Conservation (phyloP, 2,888 invertebrate species). For the Meiosimyza platycephala region DNA sequence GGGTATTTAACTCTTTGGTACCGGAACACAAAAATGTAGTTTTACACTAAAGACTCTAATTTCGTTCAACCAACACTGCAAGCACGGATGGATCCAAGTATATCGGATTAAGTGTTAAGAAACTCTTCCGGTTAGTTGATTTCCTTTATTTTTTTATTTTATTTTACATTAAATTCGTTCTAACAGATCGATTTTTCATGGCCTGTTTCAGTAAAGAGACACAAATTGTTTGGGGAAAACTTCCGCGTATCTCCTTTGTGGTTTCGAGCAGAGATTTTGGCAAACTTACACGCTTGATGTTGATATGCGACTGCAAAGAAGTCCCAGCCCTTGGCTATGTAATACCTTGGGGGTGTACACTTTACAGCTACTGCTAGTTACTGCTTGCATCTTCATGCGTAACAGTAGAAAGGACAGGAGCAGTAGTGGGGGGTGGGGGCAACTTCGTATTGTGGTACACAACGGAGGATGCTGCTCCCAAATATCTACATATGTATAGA, state of each 20-base stretch:
- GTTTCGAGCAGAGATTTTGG: conserved; percentile 61
- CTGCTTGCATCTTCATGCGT: conserved; percentile 50
- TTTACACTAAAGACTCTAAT: conserved; percentile 6
- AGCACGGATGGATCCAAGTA: not conserved
- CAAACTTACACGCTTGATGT: conserved; percentile 66
- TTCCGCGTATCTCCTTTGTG: conserved; percentile 63
- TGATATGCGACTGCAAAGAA: conserved; percentile 66
- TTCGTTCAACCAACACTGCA: not conserved
- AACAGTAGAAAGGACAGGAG: conserved; percentile 30
- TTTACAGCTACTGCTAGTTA: conserved; percentile 65
- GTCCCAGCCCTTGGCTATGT: conserved; percentile 68
- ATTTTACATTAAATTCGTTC: conserved; percentile 43
- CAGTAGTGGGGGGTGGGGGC: too few relatives aligned
- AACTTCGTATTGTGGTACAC: not conserved
- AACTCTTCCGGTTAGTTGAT: conserved; percentile 59
- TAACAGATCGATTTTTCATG: conserved; percentile 44
- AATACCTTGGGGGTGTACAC: conserved; percentile 67
- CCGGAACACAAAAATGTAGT: conserved; percentile 14
- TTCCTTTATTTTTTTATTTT: conserved; percentile 56
- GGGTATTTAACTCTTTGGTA: conserved; percentile 13
- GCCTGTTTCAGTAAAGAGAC: conserved; percentile 45
- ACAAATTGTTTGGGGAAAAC: conserved; percentile 51
- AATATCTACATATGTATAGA: conserved; percentile 29
- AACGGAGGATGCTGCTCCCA: conserved; percentile 14
- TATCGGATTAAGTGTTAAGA: conserved; percentile 41